These are phyloP conservation scores for Grammomys surdaster DNA, from an alignment of 2,113 vertebrate species.

Conservation along the genomic window DNA sequence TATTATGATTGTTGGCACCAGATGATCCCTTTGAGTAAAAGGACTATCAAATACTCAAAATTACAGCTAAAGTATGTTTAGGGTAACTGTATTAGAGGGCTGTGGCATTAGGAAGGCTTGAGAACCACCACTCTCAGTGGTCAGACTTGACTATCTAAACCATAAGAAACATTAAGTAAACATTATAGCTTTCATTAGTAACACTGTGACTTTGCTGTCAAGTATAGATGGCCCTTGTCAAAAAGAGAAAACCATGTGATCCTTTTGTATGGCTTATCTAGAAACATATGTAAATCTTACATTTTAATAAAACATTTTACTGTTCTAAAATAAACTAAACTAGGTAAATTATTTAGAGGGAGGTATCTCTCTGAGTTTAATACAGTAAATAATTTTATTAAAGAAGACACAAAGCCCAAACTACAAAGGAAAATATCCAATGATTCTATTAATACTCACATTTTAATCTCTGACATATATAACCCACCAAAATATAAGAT, in stretches of 20 bases:
- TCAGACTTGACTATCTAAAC: neutral
- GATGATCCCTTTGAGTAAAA: neutral
- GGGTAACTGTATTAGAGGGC: neutral
- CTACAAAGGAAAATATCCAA: conserved; percentile 12
- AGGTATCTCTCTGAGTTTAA: neutral
- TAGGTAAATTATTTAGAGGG: no score
- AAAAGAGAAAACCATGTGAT: neutral
- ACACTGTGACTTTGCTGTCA: neutral
- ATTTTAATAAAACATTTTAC: no score
- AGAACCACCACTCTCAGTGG: neutral
- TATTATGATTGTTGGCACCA: neutral
- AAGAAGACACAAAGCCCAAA: conserved; percentile 12
- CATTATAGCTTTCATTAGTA: neutral
- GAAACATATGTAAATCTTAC: neutral
- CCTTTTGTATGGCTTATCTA: neutral
- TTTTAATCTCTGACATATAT: neutral
- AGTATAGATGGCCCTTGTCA: no score
- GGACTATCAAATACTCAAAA: neutral
- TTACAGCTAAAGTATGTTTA: neutral
- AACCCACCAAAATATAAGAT: neutral
- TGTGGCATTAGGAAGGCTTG: neutral
- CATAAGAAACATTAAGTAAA: neutral
- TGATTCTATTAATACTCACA: neutral
- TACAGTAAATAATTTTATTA: neutral
- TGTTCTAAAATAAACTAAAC: no score